Conservation (phyloP, 2,888 invertebrate genomes). For the Drosophila sordidapex region DNA sequence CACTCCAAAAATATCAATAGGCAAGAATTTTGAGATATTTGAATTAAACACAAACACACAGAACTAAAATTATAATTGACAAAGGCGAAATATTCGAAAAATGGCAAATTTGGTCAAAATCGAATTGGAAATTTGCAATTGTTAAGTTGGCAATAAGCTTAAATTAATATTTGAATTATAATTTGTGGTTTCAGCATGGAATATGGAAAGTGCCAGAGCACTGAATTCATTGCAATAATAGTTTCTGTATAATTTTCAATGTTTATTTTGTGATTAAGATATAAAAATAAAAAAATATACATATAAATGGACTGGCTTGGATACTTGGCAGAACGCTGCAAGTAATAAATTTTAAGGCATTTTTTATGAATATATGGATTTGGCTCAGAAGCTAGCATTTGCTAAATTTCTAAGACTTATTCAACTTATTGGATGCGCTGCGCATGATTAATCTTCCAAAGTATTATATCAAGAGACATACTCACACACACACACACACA, state of each 20-base stretch:
- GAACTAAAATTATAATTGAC: not conserved
- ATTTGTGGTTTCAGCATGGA: not conserved
- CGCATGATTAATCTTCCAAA: constrained; percentile 67
- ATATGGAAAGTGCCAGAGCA: not conserved
- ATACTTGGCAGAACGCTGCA: no score
- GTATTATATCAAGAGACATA: constrained; percentile 28
- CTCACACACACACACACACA: constrained; percentile 12
- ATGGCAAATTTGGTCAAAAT: constrained; percentile 5
- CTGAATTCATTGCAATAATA: not conserved
- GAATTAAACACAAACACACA: not conserved
- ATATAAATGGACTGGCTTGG: not conserved
- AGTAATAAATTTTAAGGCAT: not conserved
- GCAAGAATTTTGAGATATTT: constrained; percentile 6
- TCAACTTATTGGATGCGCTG: constrained; percentile 59
- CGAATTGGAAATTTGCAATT: not conserved
- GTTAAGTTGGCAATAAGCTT: not conserved
- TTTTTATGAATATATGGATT: not conserved
- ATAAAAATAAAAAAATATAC: not conserved
- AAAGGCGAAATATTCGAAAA: constrained; percentile 2
- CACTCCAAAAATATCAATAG: constrained; percentile 13
- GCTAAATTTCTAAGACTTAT: constrained; percentile 41
- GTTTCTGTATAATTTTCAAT: not conserved
- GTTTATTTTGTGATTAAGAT: not conserved
- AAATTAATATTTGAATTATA: not conserved
- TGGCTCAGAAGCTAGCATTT: not conserved